Conservation (phyloP, 2,888 invertebrate species). For the Arge pagana region DNA sequence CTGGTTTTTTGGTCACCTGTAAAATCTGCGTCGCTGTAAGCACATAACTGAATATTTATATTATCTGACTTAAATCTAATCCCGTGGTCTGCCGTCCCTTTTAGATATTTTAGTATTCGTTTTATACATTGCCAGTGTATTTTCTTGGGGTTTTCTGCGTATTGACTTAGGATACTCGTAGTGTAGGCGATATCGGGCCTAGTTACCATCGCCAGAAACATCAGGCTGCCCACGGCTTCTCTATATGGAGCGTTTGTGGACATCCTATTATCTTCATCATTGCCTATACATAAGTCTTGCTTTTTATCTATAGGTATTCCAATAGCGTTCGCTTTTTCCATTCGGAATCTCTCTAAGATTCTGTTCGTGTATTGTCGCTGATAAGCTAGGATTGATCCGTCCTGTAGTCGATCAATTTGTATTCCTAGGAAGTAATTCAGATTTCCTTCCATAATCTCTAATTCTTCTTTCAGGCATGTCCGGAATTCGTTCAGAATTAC, state of each 20-base stretch:
- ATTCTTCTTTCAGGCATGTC: slow-evolving; percentile 9
- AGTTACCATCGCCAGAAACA: slow-evolving; percentile 8
- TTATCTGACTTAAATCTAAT: slow-evolving; percentile 13
- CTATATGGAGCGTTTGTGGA: slow-evolving; percentile 2
- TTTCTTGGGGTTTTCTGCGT: slow-evolving; percentile 16
- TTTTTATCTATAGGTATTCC: slow-evolving; percentile 29
- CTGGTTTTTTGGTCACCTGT: slow-evolving; percentile 20
- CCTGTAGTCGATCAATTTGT: slow-evolving; percentile 28
- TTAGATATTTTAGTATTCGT: slow-evolving; percentile 24
- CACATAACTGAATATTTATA: neutral
- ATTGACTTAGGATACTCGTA: slow-evolving; percentile 14
- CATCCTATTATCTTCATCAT: neutral
- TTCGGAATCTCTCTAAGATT: slow-evolving; percentile 23
- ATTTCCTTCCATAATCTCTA: slow-evolving; percentile 27
- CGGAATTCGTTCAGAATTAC: slow-evolving; percentile 29
- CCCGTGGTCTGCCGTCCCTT: slow-evolving; percentile 18
- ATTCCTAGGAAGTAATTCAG: slow-evolving; percentile 31
- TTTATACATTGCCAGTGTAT: slow-evolving; percentile 25
- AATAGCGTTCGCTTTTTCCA: slow-evolving; percentile 34
- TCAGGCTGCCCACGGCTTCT: slow-evolving; percentile 10
- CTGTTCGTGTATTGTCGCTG: slow-evolving; percentile 24
- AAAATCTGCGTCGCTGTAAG: slow-evolving; percentile 25
- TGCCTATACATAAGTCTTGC: slow-evolving; percentile 6
- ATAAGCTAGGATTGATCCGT: slow-evolving; percentile 28
- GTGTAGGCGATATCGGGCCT: slow-evolving; percentile 24